Evolutionary conservation across 2,888 invertebrate species (phyloP).

Genomic region (Pterobdella sp.): DNA sequence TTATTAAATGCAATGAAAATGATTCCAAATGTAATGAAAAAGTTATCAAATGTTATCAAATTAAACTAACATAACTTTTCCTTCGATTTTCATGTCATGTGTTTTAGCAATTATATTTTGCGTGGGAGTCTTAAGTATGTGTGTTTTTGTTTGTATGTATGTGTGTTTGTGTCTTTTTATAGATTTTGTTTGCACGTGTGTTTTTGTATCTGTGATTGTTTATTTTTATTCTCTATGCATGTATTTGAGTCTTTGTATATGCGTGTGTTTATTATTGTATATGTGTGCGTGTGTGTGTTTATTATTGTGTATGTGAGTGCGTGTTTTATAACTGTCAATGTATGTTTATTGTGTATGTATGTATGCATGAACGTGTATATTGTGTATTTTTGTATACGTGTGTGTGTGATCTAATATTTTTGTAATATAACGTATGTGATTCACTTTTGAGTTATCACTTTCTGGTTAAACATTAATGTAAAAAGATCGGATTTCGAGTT

Average conservation of each 20-base stretch:
- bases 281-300: not conserved
- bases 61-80: too few relatives aligned
- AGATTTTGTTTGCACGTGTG: not conserved
- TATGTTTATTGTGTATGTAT: not conserved
- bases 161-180: too few relatives aligned
- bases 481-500: not conserved
- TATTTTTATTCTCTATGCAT: not conserved
- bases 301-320: not conserved
- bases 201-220: not conserved
- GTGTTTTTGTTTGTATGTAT: too few relatives aligned
- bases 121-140: too few relatives aligned
- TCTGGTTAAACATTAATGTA: too few relatives aligned
- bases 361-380: not conserved
- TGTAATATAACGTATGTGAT: not conserved
- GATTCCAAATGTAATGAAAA: too few relatives aligned
- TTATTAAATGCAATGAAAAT: too few relatives aligned
- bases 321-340: not conserved
- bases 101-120: too few relatives aligned
- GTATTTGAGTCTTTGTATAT: not conserved
- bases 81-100: too few relatives aligned
- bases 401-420: not conserved
- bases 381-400: not conserved
- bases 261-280: not conserved
- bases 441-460: not conserved
- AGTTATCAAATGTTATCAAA: too few relatives aligned